These are phyloP conservation scores for Agrotis clavis DNA, from an alignment of 2,888 invertebrate species.

Conservation along the genomic window DNA sequence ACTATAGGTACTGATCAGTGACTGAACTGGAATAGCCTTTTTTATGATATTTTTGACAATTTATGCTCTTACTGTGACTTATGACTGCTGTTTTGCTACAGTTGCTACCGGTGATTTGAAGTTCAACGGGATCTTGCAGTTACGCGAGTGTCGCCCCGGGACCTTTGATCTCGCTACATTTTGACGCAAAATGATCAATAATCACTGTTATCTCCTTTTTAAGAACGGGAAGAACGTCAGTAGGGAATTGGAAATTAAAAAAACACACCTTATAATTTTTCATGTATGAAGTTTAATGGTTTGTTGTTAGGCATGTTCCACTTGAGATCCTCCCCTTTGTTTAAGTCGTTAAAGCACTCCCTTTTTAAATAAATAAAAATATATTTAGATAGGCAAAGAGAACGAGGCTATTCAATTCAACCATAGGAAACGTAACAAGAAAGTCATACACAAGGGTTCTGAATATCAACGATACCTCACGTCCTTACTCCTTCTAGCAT, in stretches of 20 bases:
- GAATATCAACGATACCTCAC: slow-evolving; percentile 8
- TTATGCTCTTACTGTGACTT: not conserved
- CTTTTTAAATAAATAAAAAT: not conserved
- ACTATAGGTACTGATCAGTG: too few relatives aligned
- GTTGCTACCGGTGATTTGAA: slow-evolving; percentile 16
- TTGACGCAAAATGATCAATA: slow-evolving; percentile 13
- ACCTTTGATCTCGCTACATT: slow-evolving; percentile 35
- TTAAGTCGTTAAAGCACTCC: not conserved
- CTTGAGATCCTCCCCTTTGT: slow-evolving; percentile 9
- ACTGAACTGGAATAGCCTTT: slow-evolving; percentile 54
- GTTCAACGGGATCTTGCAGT: not conserved
- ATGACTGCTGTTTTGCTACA: not conserved
- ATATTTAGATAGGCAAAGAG: not conserved
- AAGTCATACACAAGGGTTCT: not conserved
- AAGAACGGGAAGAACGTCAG: not conserved
- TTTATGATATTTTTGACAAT: slow-evolving; percentile 29
- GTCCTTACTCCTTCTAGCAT: slow-evolving; percentile 37
- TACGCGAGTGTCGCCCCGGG: slow-evolving; percentile 4
- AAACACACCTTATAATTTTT: not conserved
- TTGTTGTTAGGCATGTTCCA: not conserved
- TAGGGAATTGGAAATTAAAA: not conserved
- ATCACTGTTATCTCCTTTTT: not conserved
- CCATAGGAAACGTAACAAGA: not conserved
- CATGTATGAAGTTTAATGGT: not conserved
- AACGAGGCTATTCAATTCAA: not conserved